These are phyloP conservation scores for Napeogenes sylphis DNA, from an alignment of 2,888 invertebrate genomes.

Conservation along the genomic window DNA sequence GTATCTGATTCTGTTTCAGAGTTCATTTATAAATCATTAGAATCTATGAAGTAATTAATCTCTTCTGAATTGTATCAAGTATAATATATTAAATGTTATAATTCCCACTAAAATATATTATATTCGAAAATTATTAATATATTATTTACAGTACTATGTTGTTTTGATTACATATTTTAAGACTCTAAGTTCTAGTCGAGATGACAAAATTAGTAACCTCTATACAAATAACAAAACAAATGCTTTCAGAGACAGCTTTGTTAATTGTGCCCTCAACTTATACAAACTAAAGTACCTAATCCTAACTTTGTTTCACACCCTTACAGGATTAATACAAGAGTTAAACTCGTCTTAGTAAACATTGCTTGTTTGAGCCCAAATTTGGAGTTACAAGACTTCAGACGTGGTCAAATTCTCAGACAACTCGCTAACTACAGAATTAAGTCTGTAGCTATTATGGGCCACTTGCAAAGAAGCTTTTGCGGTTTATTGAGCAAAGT, in stretches of 20 bases:
- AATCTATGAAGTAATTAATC: too few species aligned
- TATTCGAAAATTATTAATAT: too few species aligned
- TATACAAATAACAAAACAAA: neutral
- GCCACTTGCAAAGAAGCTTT: too few species aligned
- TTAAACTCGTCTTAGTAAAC: constrained; percentile 4
- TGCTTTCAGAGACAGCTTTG: neutral
- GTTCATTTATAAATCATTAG: too few species aligned
- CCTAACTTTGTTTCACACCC: constrained; percentile 6
- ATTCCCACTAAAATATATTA: too few species aligned
- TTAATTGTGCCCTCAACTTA: neutral
- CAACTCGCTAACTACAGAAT: constrained; percentile 6
- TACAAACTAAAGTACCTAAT: constrained; percentile 1
- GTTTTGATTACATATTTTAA: too few species aligned
- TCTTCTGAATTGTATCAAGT: too few species aligned
- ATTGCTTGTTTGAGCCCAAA: constrained; percentile 1
- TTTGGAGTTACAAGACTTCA: constrained; percentile 5
- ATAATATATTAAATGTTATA: too few species aligned
- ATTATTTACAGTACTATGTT: too few species aligned
- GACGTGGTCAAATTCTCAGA: constrained; percentile 3
- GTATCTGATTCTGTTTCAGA: too few species aligned
- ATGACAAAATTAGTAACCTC: too few species aligned
- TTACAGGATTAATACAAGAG: constrained; percentile 4
- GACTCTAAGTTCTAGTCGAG: too few species aligned
- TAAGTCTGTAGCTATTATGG: neutral
- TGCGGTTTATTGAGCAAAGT: neutral